Percentiles rank a stretch among this genome's conserved stretches.
Conservation (phyloP, 2,113 vertebrate genomes). For the Limnothrissa miodon region DNA sequence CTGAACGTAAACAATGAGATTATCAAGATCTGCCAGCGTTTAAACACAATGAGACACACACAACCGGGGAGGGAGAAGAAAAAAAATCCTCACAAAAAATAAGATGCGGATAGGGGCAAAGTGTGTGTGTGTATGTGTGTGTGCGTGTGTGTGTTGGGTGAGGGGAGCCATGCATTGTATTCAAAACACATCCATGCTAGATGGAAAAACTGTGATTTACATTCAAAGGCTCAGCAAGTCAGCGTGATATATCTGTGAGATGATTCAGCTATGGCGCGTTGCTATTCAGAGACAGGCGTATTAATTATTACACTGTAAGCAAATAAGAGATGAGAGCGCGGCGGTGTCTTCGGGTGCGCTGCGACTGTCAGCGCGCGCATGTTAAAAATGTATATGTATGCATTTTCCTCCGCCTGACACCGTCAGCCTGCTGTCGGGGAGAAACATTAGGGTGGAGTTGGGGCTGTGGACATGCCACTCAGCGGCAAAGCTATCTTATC, state of each 20-base stretch:
- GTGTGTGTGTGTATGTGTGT: not conserved
- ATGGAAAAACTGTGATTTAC: slow-evolving; percentile 19
- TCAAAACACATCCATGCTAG: not conserved
- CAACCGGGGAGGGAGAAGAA: not conserved
- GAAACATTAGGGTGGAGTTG: slow-evolving; percentile 51
- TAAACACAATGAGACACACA: slow-evolving; percentile 11
- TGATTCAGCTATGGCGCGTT: slow-evolving; percentile 12
- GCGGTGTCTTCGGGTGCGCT: slow-evolving; percentile 30
- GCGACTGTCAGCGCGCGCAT: slow-evolving; percentile 18
- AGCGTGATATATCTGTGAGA: slow-evolving; percentile 13
- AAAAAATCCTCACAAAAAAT: slow-evolving; percentile 6
- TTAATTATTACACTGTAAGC: slow-evolving; percentile 44
- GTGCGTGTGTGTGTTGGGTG: not conserved
- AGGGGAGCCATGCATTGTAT: not conserved
- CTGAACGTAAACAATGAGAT: slow-evolving; percentile 41
- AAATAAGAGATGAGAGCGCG: slow-evolving; percentile 50
- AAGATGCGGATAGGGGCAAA: not conserved
- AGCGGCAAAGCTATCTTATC: slow-evolving; percentile 65
- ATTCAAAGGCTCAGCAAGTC: not conserved
- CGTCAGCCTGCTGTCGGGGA: slow-evolving; percentile 43
- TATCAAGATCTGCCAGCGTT: slow-evolving; percentile 27
- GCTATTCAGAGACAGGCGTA: slow-evolving; percentile 35
- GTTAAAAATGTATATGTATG: slow-evolving; percentile 30
- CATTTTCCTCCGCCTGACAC: slow-evolving; percentile 41
- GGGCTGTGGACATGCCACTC: slow-evolving; percentile 57